Base-by-base conservation (phyloP, 2,113 vertebrate genomes). In the Tragelaphus buxtoni region DNA sequence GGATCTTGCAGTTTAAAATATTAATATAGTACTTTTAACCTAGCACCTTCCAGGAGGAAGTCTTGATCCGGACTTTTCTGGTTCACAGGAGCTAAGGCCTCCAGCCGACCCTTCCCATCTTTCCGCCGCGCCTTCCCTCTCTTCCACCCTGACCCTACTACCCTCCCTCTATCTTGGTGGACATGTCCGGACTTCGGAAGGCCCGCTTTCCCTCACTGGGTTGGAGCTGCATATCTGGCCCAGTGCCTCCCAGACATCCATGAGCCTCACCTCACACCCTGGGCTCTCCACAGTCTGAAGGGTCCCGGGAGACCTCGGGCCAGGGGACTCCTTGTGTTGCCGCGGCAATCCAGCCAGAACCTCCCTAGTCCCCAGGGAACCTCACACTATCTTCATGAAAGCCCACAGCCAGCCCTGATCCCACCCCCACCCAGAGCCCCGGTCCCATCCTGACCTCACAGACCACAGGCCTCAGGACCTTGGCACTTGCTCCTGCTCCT, bases 241-340 rank as follows among this genome's bases (percentile, higher is more conserved):
- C 14, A 4, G 49, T n/a, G 49, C 5, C n/a, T 32, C 53, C 17
- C 2, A 2, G 55, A 42, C 3, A 74, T 22, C 14, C 11, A 10
- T 11, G 65, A 85, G 26, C 47, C 77, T n/a, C 30, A 32, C 77
- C 56, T 89, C 30, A 22, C 56, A 24, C 1, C 32, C 39, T 22
- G 49, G 32, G 12, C 47, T 42, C 39, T 28, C 56, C 16, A 35
- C 35, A 28, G 49, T 2, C 88, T 26, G 28, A 35, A 39, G 16
- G 30, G 12, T 30, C 10, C 35, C 30, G 0, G 1, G 1, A 42
- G 24, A 0, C 63, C 26, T 13, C 4, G 2, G 32, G 13, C 49
- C 30, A 3, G 4, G 47, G 4, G 16, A 12, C 16, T 7, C 28
- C 47, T 79, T 20, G 47, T 79, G 47, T 51, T 79, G 30, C 76